Conservation (phyloP, 2,797 vertebrate species). For the Anolis apletophallus region DNA sequence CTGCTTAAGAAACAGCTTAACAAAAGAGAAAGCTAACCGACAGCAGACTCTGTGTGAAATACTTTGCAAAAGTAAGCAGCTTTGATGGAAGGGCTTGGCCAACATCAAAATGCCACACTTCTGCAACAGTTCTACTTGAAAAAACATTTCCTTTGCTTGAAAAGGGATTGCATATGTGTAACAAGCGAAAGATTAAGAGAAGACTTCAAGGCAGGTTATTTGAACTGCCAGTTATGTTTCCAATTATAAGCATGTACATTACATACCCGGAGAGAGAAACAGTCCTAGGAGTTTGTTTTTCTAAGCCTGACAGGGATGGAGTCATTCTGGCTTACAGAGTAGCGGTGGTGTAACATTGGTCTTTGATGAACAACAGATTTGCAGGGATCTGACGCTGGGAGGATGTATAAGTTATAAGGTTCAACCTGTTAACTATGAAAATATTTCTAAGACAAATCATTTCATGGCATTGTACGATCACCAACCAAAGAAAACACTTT, state of each 20-base stretch:
- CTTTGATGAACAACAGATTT: slow-evolving; percentile 33
- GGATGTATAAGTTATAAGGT: slow-evolving; percentile 10
- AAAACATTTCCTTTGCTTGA: slow-evolving; percentile 30
- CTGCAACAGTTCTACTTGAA: slow-evolving; percentile 13
- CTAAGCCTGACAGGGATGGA: slow-evolving; percentile 33
- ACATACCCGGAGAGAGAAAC: slow-evolving; percentile 23
- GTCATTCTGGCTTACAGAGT: slow-evolving; percentile 33
- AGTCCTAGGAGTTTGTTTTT: slow-evolving; percentile 31
- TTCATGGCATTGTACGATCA: background rate
- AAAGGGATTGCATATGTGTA: background rate
- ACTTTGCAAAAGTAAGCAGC: background rate
- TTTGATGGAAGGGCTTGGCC: background rate
- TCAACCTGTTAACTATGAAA: slow-evolving; percentile 3
- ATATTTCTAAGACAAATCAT: background rate
- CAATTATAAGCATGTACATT: slow-evolving; percentile 34
- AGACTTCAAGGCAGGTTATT: slow-evolving; percentile 43
- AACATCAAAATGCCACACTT: slow-evolving; percentile 7
- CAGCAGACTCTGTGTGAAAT: background rate
- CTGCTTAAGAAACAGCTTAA: background rate
- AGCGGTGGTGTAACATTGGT: background rate
- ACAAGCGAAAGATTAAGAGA: slow-evolving; percentile 34
- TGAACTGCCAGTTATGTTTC: slow-evolving; percentile 58
- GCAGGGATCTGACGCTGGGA: slow-evolving; percentile 11
- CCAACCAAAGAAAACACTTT: slow-evolving; percentile 33
- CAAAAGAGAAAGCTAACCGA: background rate